A percentile compares a stretch with the other conserved stretches of the same genome.
phyloP scores from a whole-genome alignment of 2,113 vertebrate species.

The Emydocephalus ijimae region DNA sequence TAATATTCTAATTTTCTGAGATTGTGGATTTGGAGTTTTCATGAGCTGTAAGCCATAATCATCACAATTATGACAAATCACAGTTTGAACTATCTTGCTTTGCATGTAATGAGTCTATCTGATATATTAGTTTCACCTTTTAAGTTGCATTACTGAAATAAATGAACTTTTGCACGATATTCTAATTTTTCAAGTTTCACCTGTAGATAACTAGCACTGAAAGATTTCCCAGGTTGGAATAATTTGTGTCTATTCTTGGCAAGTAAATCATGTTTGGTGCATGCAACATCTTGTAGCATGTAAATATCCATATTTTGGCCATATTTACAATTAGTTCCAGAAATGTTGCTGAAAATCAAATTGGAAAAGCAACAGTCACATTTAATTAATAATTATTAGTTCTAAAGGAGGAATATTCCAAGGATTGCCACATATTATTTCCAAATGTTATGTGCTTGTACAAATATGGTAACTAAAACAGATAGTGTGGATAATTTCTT shows the following conservation, averaged over 20 bases:
- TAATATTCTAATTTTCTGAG: too few species aligned
- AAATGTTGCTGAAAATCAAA: neutral
- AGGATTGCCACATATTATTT: slow-evolving; percentile 43
- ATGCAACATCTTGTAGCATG: neutral
- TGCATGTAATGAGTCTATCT: too few species aligned
- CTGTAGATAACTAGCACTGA: neutral
- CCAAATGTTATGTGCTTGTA: slow-evolving; percentile 59
- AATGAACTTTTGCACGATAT: too few species aligned
- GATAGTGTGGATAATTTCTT: slow-evolving; percentile 59
- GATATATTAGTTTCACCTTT: too few species aligned
- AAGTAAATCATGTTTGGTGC: neutral
- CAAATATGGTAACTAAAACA: slow-evolving; percentile 57
- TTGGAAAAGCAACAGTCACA: neutral
- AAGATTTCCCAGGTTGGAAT: neutral
- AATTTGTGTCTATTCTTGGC: neutral
- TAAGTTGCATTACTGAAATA: too few species aligned
- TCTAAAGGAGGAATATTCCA: slow-evolving; percentile 41
- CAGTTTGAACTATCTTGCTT: too few species aligned
- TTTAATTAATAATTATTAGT: slow-evolving; percentile 48
- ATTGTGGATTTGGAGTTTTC: too few species aligned
- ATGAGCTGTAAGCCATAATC: too few species aligned
- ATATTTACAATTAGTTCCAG: neutral
- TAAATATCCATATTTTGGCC: neutral
- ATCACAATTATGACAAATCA: too few species aligned
- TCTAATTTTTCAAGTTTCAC: too few species aligned